These are phyloP conservation scores for Ectropis grisescens DNA, from an alignment of 1,140 invertebrate species.

Conservation along the genomic window DNA sequence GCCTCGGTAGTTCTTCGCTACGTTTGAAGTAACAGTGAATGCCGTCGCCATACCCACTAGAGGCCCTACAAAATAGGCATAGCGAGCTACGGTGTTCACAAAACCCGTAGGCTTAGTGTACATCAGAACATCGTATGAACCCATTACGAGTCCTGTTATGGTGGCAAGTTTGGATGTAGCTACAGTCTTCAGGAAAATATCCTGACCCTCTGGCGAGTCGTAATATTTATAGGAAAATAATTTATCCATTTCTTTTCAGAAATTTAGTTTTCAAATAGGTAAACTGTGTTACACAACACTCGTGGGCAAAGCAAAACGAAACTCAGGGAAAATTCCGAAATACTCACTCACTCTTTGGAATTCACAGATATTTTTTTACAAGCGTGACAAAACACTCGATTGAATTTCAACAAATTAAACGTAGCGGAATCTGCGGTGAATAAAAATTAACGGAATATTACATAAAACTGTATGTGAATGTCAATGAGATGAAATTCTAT, in stretches of 20 bases:
- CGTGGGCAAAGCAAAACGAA: too few relatives aligned
- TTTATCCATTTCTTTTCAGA: conserved; percentile 13
- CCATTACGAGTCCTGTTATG: conserved; percentile 56
- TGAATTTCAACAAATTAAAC: too few relatives aligned
- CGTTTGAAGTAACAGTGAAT: conserved; percentile 74
- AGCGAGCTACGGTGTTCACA: conserved; percentile 33
- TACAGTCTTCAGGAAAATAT: conserved; percentile 74
- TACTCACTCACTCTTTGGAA: too few relatives aligned
- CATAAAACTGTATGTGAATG: too few relatives aligned
- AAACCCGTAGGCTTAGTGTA: conserved; percentile 70
- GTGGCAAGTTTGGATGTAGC: conserved; percentile 72
- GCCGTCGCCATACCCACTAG: conserved; percentile 74
- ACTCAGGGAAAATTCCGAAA: too few relatives aligned
- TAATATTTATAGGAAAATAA: conserved; percentile 72
- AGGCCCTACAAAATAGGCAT: conserved; percentile 71
- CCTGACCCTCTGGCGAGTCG: conserved; percentile 79
- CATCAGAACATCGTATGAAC: conserved; percentile 72
- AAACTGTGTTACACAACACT: conserved; percentile 49
- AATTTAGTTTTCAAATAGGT: conserved; percentile 10
- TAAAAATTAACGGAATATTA: too few relatives aligned
- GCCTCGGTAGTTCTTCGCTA: conserved; percentile 70
- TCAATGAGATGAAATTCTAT: too few relatives aligned
- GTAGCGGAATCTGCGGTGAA: too few relatives aligned
- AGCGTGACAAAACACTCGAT: too few relatives aligned
- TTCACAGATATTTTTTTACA: too few relatives aligned